A percentile compares a stretch with the other conserved stretches of the same genome.
These are phyloP conservation scores for Actinia tenebrosa DNA, from an alignment of 64 coral and sea anemone species.

Conservation along the genomic window DNA sequence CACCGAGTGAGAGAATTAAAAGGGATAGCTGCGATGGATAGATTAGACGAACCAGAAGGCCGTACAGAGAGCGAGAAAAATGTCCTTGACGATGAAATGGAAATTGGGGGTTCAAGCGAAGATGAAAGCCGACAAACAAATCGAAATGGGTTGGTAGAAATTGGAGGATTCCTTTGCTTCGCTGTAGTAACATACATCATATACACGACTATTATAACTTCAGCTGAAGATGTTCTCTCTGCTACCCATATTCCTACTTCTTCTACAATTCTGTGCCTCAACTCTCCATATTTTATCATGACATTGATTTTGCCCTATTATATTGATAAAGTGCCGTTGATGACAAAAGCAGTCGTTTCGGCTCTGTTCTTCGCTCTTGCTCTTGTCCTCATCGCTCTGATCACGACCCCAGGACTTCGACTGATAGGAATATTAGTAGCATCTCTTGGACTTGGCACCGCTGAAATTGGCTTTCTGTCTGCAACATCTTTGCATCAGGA, in stretches of 20 bases:
- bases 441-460: constrained; percentile 11
- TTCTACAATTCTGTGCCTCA: constrained; percentile 16
- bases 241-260: neutral
- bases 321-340: constrained; percentile 20
- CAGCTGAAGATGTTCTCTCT: constrained; percentile 11
- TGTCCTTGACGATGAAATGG: neutral
- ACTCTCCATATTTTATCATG: constrained; percentile 18
- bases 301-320: constrained; percentile 11
- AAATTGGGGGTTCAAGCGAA: neutral
- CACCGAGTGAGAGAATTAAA: neutral
- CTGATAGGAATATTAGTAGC: constrained; percentile 10
- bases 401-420: constrained; percentile 11
- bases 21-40: neutral
- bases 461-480: constrained; percentile 24
- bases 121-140: neutral
- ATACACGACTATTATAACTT: constrained; percentile 10
- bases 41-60: neutral
- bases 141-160: constrained; percentile 15
- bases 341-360: constrained; percentile 11
- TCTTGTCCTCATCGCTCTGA: constrained; percentile 15
- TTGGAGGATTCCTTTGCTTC: constrained; percentile 13
- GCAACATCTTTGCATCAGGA: constrained; percentile 25
- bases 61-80: neutral
- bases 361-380: neutral
- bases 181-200: constrained; percentile 21